phyloP scores from a whole-genome alignment of 1,140 invertebrate species.

The Drosophila repleta region DNA sequence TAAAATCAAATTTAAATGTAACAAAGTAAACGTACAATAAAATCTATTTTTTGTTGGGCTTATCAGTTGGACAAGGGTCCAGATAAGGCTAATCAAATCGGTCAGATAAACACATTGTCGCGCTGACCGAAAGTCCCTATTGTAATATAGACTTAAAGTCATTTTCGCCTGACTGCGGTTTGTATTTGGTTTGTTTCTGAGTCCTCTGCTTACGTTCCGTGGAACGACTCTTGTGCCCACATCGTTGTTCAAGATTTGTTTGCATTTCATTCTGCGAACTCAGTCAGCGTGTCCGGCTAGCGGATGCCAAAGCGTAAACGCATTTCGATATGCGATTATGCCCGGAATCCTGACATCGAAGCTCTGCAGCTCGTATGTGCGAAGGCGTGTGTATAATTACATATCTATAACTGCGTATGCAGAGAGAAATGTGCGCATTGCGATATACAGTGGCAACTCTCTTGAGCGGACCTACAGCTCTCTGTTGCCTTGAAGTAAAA shows the following conservation, averaged over 20 bases:
- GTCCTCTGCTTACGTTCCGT: neutral
- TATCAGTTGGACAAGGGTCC: slow-evolving; percentile 7
- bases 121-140: slow-evolving; percentile 1
- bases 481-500: too few relatives aligned
- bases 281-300: slow-evolving; percentile 11
- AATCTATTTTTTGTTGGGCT: neutral
- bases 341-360: neutral
- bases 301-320: slow-evolving; percentile 38
- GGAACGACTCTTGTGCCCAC: slow-evolving; percentile 3
- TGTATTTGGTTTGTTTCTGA: slow-evolving; percentile 4
- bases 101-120: slow-evolving; percentile 10
- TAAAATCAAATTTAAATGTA: too few relatives aligned
- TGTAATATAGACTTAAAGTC: neutral
- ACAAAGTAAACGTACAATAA: too few relatives aligned
- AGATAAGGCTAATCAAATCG: neutral
- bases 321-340: slow-evolving; percentile 36
- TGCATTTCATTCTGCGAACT: slow-evolving; percentile 20
- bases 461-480: too few relatives aligned
- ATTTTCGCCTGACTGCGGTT: slow-evolving; percentile 2
- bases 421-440: neutral
- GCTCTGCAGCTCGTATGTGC: neutral
- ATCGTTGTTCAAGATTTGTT: slow-evolving; percentile 32
- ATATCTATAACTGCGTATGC: neutral
- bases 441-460: too few relatives aligned
- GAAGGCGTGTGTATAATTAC: neutral